Evolutionary conservation across 2,113 vertebrate genomes (phyloP).

Genomic region (Rattus rattus): DNA sequence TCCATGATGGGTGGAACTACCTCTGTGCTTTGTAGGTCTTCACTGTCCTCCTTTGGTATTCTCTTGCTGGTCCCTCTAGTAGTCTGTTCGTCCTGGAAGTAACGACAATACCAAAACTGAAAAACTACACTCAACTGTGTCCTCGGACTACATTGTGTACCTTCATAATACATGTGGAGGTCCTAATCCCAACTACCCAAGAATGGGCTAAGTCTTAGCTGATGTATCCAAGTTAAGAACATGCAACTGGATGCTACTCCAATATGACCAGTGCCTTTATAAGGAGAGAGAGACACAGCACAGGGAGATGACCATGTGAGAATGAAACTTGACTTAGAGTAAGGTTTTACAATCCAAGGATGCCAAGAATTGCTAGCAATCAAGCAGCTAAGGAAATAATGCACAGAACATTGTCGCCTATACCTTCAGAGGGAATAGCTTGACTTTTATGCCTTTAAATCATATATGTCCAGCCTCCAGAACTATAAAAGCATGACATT

Average conservation of each 20-base stretch:
- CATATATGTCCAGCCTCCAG: background rate
- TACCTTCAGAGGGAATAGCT: background rate
- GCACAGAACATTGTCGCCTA: background rate
- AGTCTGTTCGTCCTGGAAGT: constrained; percentile 11
- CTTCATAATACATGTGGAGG: background rate
- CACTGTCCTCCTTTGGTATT: background rate
- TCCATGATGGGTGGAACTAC: background rate
- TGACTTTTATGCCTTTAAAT: background rate
- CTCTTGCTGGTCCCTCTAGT: background rate
- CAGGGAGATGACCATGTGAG: rapidly evolving
- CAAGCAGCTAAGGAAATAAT: background rate
- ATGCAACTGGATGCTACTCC: background rate
- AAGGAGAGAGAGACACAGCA: background rate
- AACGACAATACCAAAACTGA: background rate
- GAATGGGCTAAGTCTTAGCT: background rate
- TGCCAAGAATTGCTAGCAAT: background rate
- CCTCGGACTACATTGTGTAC: background rate
- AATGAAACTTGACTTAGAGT: background rate
- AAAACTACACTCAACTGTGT: background rate
- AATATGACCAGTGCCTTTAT: background rate
- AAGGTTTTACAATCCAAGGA: background rate
- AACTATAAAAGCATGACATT: background rate
- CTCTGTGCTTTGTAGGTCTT: background rate
- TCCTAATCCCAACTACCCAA: background rate
- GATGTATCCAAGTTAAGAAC: background rate